Evolutionary conservation across 1,140 invertebrate genomes (phyloP), one percentile per base, ranked within the genome.

Genomic region (Neodiprion lecontei): DNA sequence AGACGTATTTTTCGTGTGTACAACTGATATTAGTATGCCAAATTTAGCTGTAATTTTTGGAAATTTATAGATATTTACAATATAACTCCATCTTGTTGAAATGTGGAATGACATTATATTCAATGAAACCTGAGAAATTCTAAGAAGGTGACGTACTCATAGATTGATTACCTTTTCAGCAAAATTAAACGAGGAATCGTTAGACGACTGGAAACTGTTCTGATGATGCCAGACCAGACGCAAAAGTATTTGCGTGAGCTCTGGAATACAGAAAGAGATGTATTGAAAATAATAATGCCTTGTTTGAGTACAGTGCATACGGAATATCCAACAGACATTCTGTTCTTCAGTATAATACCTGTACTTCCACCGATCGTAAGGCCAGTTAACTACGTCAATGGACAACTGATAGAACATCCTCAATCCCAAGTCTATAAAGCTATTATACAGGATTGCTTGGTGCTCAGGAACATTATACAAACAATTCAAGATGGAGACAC

Each of bases 301-400:
- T 91, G 96, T 72, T 87, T 99, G 5, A 90, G 81, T 74, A 85
- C 83, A 61, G 87, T 86, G 10, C 87, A 90, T 0, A 77, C 79
- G 0, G 84, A 91, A 77, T 89, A 92, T 84, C 94, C 97, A 0
- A 95, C 95, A 11, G 96, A 99, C 89, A 84, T 95, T 69, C 97
- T 99, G 84, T 99, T 98, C 80, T 90, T 97, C 79, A 92, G 96
- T 75, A 88, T 94, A 0, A 84, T 99, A 65, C 91, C 95, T 9
- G 97, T 99, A 4, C 90, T 96, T 48, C 97, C 98, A 14, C 92
- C 95, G 1, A 94, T 93, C 82, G 94, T 95, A 17, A 90, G 98
- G 80, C 98, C 98, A 7, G 91, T 94, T 50, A 94, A 93, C 83
- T 85, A 92, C 67, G 81, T 96, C 50, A 90, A 91, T 75, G 93